Percentiles rank a stretch among this genome's conserved stretches.
Evolutionary conservation across 2,797 vertebrate species (phyloP).

Genomic region (Onychomys torridus): DNA sequence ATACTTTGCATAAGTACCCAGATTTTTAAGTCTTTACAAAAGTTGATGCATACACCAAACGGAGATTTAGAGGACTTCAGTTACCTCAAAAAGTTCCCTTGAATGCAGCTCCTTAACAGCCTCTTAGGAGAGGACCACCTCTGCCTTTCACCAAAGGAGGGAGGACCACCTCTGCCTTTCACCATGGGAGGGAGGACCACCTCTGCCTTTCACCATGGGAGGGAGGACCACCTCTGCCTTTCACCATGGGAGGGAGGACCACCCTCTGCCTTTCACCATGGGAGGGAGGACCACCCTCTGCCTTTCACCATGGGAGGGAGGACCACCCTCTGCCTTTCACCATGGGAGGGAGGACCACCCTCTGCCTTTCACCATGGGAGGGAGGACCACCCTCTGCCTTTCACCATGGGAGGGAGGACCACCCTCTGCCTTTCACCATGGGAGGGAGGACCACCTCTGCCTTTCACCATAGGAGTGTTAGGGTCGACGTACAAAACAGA

Average conservation of each 20-base stretch:
- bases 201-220: too few species aligned
- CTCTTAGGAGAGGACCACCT: background rate
- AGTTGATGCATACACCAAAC: background rate
- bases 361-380: background rate
- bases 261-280: background rate
- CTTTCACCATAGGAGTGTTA: too few species aligned
- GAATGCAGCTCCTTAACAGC: background rate
- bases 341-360: background rate
- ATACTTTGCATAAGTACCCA: constrained; percentile 15
- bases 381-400: background rate
- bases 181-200: too few species aligned
- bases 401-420: background rate
- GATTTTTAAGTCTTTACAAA: background rate
- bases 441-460: background rate
- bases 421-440: background rate
- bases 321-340: background rate
- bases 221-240: background rate
- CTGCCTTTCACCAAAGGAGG: background rate
- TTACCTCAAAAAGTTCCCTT: background rate
- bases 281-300: background rate
- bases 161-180: background rate
- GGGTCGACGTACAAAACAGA: too few species aligned
- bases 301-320: background rate
- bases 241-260: background rate
- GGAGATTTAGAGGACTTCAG: background rate